Base-by-base conservation (phyloP, 2,113 vertebrate species). In the Pomatorhinus ruficollis region DNA sequence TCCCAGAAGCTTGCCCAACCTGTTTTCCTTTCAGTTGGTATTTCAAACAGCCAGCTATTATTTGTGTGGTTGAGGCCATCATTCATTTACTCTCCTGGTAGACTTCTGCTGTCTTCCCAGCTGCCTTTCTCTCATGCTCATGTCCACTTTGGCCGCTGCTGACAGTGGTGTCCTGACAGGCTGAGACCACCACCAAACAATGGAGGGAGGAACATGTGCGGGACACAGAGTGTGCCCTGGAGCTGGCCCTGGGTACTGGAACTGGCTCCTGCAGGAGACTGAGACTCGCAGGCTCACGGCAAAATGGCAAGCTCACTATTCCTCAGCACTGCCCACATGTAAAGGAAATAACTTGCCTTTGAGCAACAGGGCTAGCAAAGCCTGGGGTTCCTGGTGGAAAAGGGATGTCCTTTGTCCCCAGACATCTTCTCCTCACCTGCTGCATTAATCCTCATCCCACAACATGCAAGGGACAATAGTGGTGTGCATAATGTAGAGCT, bases 31-130 rank as follows among this genome's bases (percentile, higher is more conserved):
- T 75, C 57, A 88, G 25, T 10, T 95, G 80, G 78, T 66, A 74
- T 93, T 95, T 90, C 56, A 91, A 84, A 91, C 72, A 95, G 59
- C 70, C 56, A 91, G 76, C 88, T 92, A 91, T 79, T 95, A 95
- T 96, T 82, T 83, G 93, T 45, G 56, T 92, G 61, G 53, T 64
- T 93, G 75, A 94, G 53, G 70, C 63, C 60, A 74, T 93, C 79
- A 75, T 83, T 86, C 63, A 63, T 89, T 70, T 89, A 75, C 81
- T 89, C 31, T 93, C 68, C n/a, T 70, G 37, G 64, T 47, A 90
- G 75, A 52, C 54, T 92, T 91, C 5, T 96, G 23, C 78, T 81
- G 85, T 80, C 57, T 87, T 95, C 68, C 60, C 89, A 93, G 68
- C 40, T 87, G 54, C 28, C 77, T 85, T 45, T 87, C n/a, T 94